phyloP scores from a whole-genome alignment of 1,140 invertebrate genomes.

The Scaptomyza montana region DNA sequence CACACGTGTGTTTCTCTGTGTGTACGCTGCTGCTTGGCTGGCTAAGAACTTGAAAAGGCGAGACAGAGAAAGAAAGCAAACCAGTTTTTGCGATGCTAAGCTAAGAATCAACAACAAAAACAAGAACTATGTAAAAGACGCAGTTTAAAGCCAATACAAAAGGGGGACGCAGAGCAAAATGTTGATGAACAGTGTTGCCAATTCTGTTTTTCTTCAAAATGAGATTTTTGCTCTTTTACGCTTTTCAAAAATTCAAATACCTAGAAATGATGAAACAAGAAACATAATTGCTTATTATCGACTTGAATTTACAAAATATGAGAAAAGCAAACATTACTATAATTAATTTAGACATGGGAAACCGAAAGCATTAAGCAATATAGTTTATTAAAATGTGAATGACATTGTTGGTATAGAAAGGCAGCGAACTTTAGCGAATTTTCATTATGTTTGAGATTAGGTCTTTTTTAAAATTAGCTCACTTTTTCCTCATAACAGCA shows the following conservation, averaged over 20 bases:
- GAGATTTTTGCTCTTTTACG: neutral
- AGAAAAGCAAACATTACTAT: neutral
- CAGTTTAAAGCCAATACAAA: slow-evolving; percentile 41
- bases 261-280: neutral
- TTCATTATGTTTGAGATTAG: neutral
- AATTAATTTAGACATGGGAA: neutral
- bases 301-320: slow-evolving; percentile 14
- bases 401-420: neutral
- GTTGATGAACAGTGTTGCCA: slow-evolving; percentile 19
- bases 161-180: slow-evolving; percentile 32
- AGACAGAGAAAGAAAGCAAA: slow-evolving; percentile 48
- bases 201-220: neutral
- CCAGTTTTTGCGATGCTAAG: slow-evolving; percentile 75
- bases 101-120: slow-evolving; percentile 64
- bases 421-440: neutral
- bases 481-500: neutral
- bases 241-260: neutral
- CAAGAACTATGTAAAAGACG: slow-evolving; percentile 19
- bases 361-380: no score
- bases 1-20: slow-evolving; percentile 15
- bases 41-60: slow-evolving; percentile 32
- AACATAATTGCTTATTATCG: neutral
- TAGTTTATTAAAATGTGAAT: no score
- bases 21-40: slow-evolving; percentile 47
- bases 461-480: neutral